A percentile compares a stretch with the other conserved stretches of the same genome.
These are phyloP conservation scores for Dioctria linearis DNA, from an alignment of 2,888 invertebrate species.

Conservation along the genomic window DNA sequence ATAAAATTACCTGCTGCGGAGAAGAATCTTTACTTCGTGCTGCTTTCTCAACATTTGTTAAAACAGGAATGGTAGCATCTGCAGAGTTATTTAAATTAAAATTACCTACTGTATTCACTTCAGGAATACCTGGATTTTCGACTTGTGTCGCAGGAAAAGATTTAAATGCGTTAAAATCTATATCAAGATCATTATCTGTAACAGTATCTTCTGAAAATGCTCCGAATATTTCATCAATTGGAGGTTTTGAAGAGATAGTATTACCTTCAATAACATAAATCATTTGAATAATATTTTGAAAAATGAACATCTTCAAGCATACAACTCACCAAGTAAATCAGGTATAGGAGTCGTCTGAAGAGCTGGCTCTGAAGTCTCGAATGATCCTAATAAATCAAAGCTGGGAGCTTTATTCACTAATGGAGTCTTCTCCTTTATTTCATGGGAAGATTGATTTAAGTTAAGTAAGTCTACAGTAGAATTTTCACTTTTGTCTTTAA, in stretches of 20 bases:
- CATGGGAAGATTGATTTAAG: conserved; percentile 68
- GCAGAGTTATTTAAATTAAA: conserved; percentile 31
- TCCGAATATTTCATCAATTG: conserved; percentile 80
- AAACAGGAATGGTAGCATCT: conserved; percentile 1
- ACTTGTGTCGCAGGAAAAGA: conserved; percentile 47
- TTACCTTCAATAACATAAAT: conserved; percentile 59
- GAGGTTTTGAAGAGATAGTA: conserved; percentile 63
- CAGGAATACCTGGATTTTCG: conserved; percentile 59
- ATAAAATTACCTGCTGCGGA: conserved; percentile 72
- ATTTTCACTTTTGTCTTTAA: conserved; percentile 60
- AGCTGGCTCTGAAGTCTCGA: conserved; percentile 66
- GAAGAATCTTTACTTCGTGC: conserved; percentile 70
- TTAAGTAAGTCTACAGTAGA: conserved; percentile 75
- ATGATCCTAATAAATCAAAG: conserved; percentile 76
- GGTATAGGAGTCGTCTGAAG: conserved; percentile 66
- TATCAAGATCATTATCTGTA: conserved; percentile 59
- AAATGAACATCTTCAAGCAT: not conserved
- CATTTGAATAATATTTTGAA: not conserved
- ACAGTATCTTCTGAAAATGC: conserved; percentile 64
- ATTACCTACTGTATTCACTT: conserved; percentile 60
- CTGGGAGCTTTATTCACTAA: conserved; percentile 70
- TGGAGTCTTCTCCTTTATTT: conserved; percentile 63
- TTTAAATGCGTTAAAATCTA: conserved; percentile 63
- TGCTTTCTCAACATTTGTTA: conserved; percentile 58
- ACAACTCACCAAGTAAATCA: conserved; percentile 64